A percentile compares a stretch with the other conserved stretches of the same genome.
Evolutionary conservation across 2,888 invertebrate species (phyloP).

Genomic region (Tineola bisselliella): DNA sequence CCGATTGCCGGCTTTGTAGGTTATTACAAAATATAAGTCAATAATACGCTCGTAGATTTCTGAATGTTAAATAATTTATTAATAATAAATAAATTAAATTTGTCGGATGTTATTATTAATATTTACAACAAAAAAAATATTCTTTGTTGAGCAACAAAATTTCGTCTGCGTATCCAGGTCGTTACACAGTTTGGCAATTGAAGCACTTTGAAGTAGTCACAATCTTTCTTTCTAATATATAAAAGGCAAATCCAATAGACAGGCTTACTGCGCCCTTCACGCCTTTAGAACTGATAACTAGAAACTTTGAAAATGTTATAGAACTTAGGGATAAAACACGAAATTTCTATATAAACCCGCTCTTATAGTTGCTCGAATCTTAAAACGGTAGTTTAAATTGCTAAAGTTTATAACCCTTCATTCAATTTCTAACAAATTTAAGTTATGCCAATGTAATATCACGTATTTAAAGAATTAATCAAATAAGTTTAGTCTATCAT

Average conservation of each 20-base stretch:
- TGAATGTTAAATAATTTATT: no score
- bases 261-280: neutral
- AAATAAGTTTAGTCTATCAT: neutral
- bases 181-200: neutral
- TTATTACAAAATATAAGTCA: no score
- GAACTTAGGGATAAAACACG: neutral
- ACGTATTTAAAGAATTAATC: neutral
- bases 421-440: neutral
- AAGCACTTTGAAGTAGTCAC: neutral
- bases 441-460: neutral
- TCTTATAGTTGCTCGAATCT: slow-evolving; percentile 1
- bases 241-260: slow-evolving; percentile 5
- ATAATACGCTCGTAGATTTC: no score
- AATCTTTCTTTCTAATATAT: neutral
- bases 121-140: no score
- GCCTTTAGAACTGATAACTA: neutral
- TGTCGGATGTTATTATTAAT: no score
- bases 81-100: no score
- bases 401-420: slow-evolving; percentile 2
- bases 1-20: no score
- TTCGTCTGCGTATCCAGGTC: no score
- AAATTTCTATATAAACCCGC: slow-evolving; percentile 1
- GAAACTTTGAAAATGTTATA: neutral
- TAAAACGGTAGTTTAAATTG: slow-evolving; percentile 1
- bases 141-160: no score